Evolutionary conservation across 2,888 invertebrate genomes (phyloP).

Genomic region (Masnerella sp.): DNA sequence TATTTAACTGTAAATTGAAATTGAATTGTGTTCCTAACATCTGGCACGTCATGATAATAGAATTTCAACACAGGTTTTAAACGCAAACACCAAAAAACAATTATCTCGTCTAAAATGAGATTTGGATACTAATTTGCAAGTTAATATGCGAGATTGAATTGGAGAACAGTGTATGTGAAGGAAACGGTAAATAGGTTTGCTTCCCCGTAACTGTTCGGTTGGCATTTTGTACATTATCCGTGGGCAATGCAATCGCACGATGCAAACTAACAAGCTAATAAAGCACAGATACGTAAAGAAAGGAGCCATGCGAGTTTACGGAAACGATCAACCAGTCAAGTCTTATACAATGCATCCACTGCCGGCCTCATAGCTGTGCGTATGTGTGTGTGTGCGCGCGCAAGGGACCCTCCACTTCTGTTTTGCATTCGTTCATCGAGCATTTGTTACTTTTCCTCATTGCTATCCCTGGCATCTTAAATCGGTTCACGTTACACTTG

Average conservation of each 20-base stretch:
- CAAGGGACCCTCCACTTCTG: constrained; percentile 62
- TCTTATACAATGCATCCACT: constrained; percentile 64
- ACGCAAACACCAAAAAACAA: too few relatives aligned
- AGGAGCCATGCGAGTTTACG: constrained; percentile 66
- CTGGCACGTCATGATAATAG: too few relatives aligned
- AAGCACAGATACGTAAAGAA: constrained; percentile 42
- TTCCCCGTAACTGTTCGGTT: constrained; percentile 19
- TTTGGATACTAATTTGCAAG: too few relatives aligned
- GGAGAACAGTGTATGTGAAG: too few relatives aligned
- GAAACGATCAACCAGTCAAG: constrained; percentile 70
- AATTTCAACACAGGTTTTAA: too few relatives aligned
- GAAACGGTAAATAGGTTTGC: too few relatives aligned
- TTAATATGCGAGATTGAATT: too few relatives aligned
- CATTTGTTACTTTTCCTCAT: constrained; percentile 1
- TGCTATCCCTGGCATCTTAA: too few relatives aligned
- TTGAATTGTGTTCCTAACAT: too few relatives aligned
- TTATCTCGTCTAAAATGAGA: too few relatives aligned
- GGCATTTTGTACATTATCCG: constrained; percentile 41
- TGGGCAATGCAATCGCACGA: constrained; percentile 27
- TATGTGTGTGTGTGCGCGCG: constrained; percentile 53
- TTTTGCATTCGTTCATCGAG: constrained; percentile 16
- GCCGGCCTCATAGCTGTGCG: constrained; percentile 66
- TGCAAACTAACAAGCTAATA: constrained; percentile 41
- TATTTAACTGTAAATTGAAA: too few relatives aligned
- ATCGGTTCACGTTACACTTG: too few relatives aligned